These are phyloP conservation scores for Sebastes baramenuke DNA, from an alignment of 2,797 vertebrate genomes.

Conservation along the genomic window DNA sequence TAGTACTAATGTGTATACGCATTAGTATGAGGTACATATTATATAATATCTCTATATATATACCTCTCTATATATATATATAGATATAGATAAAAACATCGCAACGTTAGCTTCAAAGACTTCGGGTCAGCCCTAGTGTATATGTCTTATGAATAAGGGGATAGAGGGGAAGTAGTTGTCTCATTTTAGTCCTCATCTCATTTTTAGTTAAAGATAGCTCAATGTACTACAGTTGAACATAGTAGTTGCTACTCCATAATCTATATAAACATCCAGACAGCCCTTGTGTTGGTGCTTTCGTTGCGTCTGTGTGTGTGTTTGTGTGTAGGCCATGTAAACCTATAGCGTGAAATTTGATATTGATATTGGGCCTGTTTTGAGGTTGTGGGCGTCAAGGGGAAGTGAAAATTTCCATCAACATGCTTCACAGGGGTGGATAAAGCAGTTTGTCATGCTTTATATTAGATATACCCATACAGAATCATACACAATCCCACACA, in stretches of 20 bases:
- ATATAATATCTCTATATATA: no score
- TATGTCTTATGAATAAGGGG: background rate
- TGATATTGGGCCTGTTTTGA: conserved; percentile 30
- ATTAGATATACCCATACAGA: conserved; percentile 14
- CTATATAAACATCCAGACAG: background rate
- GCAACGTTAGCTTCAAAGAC: no score
- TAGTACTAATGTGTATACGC: no score
- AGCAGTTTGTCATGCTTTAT: conserved; percentile 30
- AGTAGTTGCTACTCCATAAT: background rate
- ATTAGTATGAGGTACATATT: no score
- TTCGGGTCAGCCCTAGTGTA: no score
- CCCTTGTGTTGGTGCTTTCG: background rate
- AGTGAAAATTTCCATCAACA: conserved; percentile 33
- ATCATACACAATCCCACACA: background rate
- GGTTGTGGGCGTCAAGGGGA: conserved; percentile 31
- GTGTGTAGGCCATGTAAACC: conserved; percentile 1
- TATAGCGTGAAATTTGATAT: conserved; percentile 34
- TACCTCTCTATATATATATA: no score
- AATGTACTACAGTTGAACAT: background rate
- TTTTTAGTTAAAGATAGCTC: conserved; percentile 3
- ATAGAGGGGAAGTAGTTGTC: background rate
- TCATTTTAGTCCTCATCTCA: background rate
- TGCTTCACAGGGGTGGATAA: conserved; percentile 43
- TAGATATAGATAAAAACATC: no score
- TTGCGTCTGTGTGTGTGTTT: background rate